phyloP scores from a whole-genome alignment of 2,797 vertebrate genomes.

The Gymnothorax javanicus region DNA sequence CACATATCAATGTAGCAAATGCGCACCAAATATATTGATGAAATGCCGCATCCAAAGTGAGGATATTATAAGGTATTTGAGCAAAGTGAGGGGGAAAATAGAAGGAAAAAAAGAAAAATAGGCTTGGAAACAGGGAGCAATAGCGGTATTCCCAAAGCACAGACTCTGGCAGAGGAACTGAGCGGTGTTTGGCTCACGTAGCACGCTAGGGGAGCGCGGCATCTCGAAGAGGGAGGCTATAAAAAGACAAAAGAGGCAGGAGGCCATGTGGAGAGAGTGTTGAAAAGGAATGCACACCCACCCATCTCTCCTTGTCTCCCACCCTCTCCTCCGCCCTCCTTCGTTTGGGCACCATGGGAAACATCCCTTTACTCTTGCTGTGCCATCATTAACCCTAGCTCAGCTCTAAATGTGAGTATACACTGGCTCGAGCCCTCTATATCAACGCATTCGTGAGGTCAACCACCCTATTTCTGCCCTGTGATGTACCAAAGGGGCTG shows the following conservation, averaged over 20 bases:
- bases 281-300: slow-evolving; percentile 78
- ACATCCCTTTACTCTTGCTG: slow-evolving; percentile 33
- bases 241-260: slow-evolving; percentile 82
- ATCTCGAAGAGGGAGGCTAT: slow-evolving; percentile 77
- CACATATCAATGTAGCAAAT: background rate
- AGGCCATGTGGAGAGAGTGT: slow-evolving; percentile 77
- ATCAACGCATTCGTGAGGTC: background rate
- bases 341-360: background rate
- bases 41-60: background rate
- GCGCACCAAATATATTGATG: background rate
- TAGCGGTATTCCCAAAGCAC: slow-evolving; percentile 69
- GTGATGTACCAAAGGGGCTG: background rate
- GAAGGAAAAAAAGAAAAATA: slow-evolving; percentile 14
- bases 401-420: slow-evolving; percentile 43
- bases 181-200: slow-evolving; percentile 77
- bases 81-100: slow-evolving; percentile 50
- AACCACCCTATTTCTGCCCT: background rate
- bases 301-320: slow-evolving; percentile 56
- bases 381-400: slow-evolving; percentile 49
- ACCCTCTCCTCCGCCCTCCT: background rate
- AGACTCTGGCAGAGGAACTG: slow-evolving; percentile 77
- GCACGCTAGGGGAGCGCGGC: slow-evolving; percentile 70
- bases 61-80: background rate
- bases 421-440: background rate
- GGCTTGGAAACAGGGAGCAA: slow-evolving; percentile 60